phyloP scores from a whole-genome alignment of 2,797 vertebrate genomes.

The Ctenosaura bakeri region DNA sequence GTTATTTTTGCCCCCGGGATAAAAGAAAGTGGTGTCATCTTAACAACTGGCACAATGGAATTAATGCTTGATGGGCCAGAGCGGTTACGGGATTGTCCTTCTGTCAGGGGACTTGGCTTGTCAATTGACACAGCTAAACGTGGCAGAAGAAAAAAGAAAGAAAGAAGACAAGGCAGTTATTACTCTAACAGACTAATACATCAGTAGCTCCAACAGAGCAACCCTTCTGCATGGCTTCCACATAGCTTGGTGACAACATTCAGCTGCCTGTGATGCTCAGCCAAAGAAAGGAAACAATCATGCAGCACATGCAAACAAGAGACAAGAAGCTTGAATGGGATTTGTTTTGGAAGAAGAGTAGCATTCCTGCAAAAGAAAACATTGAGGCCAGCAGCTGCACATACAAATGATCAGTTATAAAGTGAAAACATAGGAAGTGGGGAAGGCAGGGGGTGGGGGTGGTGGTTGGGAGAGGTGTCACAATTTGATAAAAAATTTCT shows the following conservation, averaged over 20 bases:
- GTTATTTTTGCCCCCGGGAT: conserved; percentile 95
- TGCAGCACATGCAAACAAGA: conserved; percentile 83
- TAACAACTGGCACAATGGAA: conserved; percentile 91
- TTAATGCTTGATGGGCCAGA: conserved; percentile 84
- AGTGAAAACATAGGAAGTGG: conserved; percentile 74
- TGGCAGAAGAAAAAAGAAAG: conserved; percentile 46
- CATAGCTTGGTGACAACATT: conserved; percentile 84
- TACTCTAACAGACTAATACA: background rate
- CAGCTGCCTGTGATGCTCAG: conserved; percentile 86
- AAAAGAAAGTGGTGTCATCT: conserved; percentile 98
- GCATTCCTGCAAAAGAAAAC: conserved; percentile 87
- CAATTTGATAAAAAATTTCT: conserved; percentile 76
- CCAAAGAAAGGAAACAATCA: conserved; percentile 82
- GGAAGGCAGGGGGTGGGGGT: conserved; percentile 9
- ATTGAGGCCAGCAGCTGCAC: conserved; percentile 78
- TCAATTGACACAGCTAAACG: conserved; percentile 90
- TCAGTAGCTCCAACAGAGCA: conserved; percentile 69
- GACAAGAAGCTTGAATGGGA: conserved; percentile 79
- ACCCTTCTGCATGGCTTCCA: conserved; percentile 78
- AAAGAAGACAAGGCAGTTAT: conserved; percentile 63
- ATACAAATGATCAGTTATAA: conserved; percentile 78
- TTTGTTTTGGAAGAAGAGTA: conserved; percentile 70
- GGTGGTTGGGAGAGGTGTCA: conserved; percentile 70
- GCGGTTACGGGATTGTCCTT: conserved; percentile 89
- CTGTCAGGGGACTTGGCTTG: conserved; percentile 90